Evolutionary conservation across 2,888 invertebrate species (phyloP).

Genomic region (Eretmocerus hayati): DNA sequence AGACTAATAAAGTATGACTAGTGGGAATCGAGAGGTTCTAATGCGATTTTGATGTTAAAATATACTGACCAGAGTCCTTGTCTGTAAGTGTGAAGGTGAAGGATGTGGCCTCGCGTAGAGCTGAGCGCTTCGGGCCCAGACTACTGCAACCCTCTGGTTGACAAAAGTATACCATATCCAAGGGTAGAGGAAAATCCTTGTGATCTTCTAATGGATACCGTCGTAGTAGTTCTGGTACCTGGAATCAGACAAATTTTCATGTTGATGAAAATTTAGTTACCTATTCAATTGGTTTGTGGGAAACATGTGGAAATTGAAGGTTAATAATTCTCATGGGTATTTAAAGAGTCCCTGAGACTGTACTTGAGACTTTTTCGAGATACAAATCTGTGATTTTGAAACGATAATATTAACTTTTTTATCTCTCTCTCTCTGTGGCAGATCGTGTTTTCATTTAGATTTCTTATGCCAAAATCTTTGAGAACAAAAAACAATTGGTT

Average conservation of each 20-base stretch:
- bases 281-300: too few relatives aligned
- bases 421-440: too few relatives aligned
- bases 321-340: too few relatives aligned
- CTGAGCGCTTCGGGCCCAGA: slow-evolving; percentile 79
- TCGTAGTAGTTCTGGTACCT: slow-evolving; percentile 89
- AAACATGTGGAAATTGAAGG: too few relatives aligned
- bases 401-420: too few relatives aligned
- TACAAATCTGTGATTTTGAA: too few relatives aligned
- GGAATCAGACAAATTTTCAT: slow-evolving; percentile 17
- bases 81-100: slow-evolving; percentile 98
- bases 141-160: slow-evolving; percentile 98
- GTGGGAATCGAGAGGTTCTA: background rate
- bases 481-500: too few relatives aligned
- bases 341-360: too few relatives aligned
- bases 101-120: slow-evolving; percentile 83
- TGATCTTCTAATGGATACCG: slow-evolving; percentile 95
- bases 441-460: too few relatives aligned
- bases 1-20: too few relatives aligned
- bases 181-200: slow-evolving; percentile 91
- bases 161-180: slow-evolving; percentile 99
- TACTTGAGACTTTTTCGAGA: too few relatives aligned
- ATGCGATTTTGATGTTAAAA: background rate
- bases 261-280: background rate
- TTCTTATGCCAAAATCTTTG: too few relatives aligned
- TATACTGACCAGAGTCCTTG: slow-evolving; percentile 85